Conservation (phyloP, 2,113 vertebrate species). For the Arothron firmamentum region DNA sequence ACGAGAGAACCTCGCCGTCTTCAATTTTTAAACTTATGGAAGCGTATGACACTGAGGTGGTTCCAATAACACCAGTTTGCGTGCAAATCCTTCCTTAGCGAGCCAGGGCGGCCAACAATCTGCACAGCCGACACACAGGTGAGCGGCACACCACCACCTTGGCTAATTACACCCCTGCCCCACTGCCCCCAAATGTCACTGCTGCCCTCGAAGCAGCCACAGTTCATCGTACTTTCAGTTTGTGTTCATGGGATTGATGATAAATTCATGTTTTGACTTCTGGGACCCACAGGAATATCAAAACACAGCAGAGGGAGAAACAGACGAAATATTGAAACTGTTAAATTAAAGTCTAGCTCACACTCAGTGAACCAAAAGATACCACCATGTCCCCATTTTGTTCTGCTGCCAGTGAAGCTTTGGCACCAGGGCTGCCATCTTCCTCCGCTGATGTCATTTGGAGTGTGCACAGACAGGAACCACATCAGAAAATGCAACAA, state of each 20-base stretch:
- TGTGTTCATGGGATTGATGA: constrained; percentile 72
- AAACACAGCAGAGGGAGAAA: constrained; percentile 81
- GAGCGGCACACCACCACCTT: constrained; percentile 56
- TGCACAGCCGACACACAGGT: constrained; percentile 71
- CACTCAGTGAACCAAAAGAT: too few species aligned
- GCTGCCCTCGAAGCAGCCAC: constrained; percentile 69
- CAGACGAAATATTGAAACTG: constrained; percentile 54
- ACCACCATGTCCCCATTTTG: too few species aligned
- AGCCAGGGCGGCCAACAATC: constrained; percentile 65
- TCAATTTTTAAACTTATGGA: constrained; percentile 92
- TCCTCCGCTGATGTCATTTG: too few species aligned
- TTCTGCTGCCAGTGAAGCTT: too few species aligned
- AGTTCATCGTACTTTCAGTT: constrained; percentile 63
- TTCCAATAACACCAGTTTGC: constrained; percentile 84
- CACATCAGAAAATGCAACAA: too few species aligned
- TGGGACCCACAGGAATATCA: constrained; percentile 75
- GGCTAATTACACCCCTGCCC: constrained; percentile 72
- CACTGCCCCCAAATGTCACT: constrained; percentile 46
- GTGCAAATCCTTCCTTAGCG: constrained; percentile 88
- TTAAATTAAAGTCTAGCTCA: constrained; percentile 5
- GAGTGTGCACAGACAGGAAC: too few species aligned
- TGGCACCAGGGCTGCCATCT: too few species aligned
- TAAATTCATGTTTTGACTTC: constrained; percentile 84
- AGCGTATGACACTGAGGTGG: constrained; percentile 85
- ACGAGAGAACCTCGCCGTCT: constrained; percentile 78